Conservation (phyloP, 2,113 vertebrate species). For the Callorhinus ursinus region DNA sequence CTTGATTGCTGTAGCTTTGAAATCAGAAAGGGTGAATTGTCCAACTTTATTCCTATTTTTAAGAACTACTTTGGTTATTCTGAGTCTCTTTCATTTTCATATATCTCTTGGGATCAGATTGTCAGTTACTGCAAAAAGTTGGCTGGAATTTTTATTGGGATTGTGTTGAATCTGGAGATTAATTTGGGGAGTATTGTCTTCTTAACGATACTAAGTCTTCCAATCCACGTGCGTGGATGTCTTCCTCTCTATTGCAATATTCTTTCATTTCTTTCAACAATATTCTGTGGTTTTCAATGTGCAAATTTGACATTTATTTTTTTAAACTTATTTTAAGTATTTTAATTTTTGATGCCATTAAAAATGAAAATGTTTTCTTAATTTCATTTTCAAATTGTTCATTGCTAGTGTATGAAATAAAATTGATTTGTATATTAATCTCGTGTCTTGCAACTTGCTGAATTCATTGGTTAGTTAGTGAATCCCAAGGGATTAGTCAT, state of each 20-base stretch:
- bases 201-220: background rate
- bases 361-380: background rate
- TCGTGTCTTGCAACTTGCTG: background rate
- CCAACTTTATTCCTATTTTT: slow-evolving; percentile 24
- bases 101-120: background rate
- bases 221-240: background rate
- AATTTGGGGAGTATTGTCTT: background rate
- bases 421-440: background rate
- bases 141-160: background rate
- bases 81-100: background rate
- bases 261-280: background rate
- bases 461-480: background rate
- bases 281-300: background rate
- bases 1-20: background rate
- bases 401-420: background rate
- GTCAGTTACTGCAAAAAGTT: background rate
- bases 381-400: background rate
- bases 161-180: background rate
- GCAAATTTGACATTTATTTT: background rate
- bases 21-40: background rate
- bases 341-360: slow-evolving; percentile 1
- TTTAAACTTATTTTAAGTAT: background rate
- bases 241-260: background rate
- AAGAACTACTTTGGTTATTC: background rate
- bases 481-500: background rate